These are phyloP conservation scores for Fringilla coelebs DNA, from an alignment of 2,797 vertebrate species.

Conservation along the genomic window DNA sequence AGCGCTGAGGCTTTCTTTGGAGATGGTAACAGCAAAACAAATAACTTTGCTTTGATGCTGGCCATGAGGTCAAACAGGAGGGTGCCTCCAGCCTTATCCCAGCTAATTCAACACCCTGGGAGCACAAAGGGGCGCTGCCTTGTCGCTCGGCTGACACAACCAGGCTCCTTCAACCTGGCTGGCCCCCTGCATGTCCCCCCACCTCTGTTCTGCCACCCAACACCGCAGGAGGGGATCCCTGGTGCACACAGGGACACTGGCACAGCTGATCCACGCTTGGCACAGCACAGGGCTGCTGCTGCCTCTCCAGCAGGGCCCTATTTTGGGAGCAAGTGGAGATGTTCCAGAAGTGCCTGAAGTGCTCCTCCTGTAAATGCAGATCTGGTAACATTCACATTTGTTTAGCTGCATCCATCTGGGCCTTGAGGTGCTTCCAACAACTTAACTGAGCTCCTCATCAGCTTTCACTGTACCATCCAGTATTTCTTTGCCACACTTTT, in stretches of 20 bases:
- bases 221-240: fast-evolving
- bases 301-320: not conserved
- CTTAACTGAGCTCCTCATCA: not conserved
- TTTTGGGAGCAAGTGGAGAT: not conserved
- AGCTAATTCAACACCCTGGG: not conserved
- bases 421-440: not conserved
- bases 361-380: not conserved
- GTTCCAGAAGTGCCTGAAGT: not conserved
- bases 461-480: not conserved
- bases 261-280: fast-evolving
- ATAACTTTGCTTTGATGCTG: not conserved
- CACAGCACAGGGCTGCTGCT: not conserved
- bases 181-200: fast-evolving
- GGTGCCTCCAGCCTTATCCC: not conserved
- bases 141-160: not conserved
- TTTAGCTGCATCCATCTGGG: not conserved
- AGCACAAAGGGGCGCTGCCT: not conserved
- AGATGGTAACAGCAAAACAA: not conserved
- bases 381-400: not conserved
- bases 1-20: not conserved
- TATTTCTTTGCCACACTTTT: not conserved
- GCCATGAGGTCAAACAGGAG: not conserved
- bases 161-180: not conserved
- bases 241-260: fast-evolving
- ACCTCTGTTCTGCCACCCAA: fast-evolving